Percentiles rank a stretch among this genome's conserved stretches.
These are phyloP conservation scores for Syndactyla subalaris DNA, from an alignment of 2,797 vertebrate genomes.

Conservation along the genomic window DNA sequence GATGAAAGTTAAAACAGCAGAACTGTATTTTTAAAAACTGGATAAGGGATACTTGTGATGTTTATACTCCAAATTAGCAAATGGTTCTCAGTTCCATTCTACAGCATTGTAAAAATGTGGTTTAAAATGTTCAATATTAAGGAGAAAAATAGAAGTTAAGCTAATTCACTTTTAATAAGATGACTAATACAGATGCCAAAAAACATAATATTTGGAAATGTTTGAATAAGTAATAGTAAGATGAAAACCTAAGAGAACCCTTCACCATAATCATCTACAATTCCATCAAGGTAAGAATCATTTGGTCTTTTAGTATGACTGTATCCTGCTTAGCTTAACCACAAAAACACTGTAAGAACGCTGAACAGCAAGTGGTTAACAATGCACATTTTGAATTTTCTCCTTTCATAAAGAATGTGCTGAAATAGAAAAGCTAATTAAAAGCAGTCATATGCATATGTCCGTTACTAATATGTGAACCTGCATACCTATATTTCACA, in stretches of 20 bases:
- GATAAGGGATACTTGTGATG: neutral
- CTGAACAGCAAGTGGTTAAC: neutral
- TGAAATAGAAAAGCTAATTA: slow-evolving; percentile 24
- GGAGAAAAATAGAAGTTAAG: neutral
- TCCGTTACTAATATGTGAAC: slow-evolving; percentile 13
- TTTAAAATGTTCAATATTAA: neutral
- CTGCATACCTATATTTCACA: slow-evolving; percentile 53
- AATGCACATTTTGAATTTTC: neutral
- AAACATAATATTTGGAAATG: neutral
- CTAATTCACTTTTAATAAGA: neutral
- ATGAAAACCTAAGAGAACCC: neutral
- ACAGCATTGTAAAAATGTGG: neutral
- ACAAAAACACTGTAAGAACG: neutral
- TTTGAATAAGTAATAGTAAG: neutral
- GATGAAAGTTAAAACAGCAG: neutral
- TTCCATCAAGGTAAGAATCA: neutral
- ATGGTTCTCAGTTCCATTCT: neutral
- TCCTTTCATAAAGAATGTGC: neutral
- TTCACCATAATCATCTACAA: neutral
- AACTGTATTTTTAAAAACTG: fast-evolving
- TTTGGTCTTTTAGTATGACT: fast-evolving
- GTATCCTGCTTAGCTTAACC: neutral
- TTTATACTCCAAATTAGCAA: neutral
- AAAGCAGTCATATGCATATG: neutral
- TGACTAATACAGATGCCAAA: neutral